These are phyloP conservation scores for Eulemur albifrons DNA, from an alignment of 2,797 vertebrate genomes.

Conservation along the genomic window DNA sequence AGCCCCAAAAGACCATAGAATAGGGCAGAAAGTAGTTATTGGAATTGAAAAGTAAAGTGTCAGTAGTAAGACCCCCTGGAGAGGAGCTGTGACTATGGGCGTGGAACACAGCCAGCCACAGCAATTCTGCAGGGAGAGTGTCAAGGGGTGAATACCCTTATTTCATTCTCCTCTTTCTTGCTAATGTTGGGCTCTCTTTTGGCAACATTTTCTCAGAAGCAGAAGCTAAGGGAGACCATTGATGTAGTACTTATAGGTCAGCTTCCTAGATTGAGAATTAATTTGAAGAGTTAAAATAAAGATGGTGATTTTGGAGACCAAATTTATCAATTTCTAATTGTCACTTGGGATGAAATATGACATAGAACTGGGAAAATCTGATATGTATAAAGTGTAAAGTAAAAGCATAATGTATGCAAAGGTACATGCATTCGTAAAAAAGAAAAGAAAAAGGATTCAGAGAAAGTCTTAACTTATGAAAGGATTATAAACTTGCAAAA, in stretches of 20 bases:
- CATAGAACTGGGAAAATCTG: not conserved
- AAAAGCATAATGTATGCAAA: not conserved
- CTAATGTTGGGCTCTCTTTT: not conserved
- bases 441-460: not conserved
- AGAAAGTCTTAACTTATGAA: not conserved
- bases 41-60: not conserved
- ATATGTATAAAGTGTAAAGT: not conserved
- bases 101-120: rapidly evolving
- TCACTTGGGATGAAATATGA: not conserved
- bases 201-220: not conserved
- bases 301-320: not conserved
- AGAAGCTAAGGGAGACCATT: not conserved
- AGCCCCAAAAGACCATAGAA: rapidly evolving
- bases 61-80: not conserved
- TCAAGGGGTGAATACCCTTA: not conserved
- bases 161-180: not conserved
- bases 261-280: not conserved
- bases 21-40: not conserved
- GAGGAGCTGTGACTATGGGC: not conserved
- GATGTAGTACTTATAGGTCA: not conserved
- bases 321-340: not conserved
- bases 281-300: not conserved
- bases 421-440: not conserved
- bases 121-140: not conserved
- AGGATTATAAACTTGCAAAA: not conserved